A percentile compares a stretch with the other conserved stretches of the same genome.
These are phyloP conservation scores for Nezara viridula DNA, from an alignment of 2,888 invertebrate genomes.

Conservation along the genomic window DNA sequence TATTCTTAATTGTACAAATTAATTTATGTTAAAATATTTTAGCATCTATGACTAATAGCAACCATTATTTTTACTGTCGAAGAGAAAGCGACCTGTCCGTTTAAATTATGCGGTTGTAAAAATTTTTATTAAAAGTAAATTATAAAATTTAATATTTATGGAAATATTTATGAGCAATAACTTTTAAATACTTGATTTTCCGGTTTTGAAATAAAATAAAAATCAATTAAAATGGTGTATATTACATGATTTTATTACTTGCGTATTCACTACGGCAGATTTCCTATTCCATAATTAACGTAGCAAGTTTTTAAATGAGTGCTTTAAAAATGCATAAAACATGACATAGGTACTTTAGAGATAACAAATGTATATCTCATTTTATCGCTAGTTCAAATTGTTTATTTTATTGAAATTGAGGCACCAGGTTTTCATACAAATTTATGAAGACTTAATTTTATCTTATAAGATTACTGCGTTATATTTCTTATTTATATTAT, in stretches of 20 bases:
- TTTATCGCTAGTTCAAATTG: no score
- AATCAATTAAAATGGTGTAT: background rate
- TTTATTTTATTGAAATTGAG: no score
- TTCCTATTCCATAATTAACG: background rate
- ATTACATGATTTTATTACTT: background rate
- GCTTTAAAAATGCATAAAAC: background rate
- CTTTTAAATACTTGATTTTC: background rate
- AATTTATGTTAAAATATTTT: no score
- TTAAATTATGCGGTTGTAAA: background rate
- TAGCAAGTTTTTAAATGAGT: background rate
- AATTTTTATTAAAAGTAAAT: background rate
- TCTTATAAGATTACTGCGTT: no score
- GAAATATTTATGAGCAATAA: background rate
- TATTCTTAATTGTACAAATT: no score
- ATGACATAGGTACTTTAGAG: background rate
- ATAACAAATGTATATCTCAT: no score
- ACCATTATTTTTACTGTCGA: background rate
- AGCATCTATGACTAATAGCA: no score
- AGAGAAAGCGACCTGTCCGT: background rate
- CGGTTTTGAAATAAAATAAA: background rate
- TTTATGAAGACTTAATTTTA: no score
- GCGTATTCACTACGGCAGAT: background rate
- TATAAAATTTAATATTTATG: background rate
- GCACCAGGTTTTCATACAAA: no score
- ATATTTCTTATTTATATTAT: no score